phyloP scores from a whole-genome alignment of 2,797 vertebrate genomes.

The Glyptemys insculpta region DNA sequence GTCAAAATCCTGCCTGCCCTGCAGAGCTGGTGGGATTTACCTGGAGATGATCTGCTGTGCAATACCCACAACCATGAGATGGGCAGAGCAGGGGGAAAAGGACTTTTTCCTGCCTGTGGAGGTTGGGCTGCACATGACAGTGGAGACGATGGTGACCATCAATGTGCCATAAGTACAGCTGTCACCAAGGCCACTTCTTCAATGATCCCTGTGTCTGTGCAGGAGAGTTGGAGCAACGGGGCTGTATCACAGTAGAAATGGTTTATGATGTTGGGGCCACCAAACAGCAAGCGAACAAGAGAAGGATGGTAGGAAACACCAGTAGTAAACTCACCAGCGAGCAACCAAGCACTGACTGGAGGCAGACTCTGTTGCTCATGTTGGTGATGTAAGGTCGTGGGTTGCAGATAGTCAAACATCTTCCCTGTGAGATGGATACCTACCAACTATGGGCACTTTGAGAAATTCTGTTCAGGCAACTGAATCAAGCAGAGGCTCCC shows the following conservation, averaged over 20 bases:
- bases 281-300: conserved; percentile 36
- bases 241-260: conserved; percentile 55
- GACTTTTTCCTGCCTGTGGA: conserved; percentile 1
- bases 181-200: not conserved
- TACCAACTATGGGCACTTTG: too few species aligned
- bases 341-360: not conserved
- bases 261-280: conserved; percentile 30
- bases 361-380: conserved; percentile 52
- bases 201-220: conserved; percentile 18
- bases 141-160: conserved; percentile 33
- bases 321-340: conserved; percentile 39
- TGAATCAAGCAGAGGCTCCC: too few species aligned
- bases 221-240: conserved; percentile 36
- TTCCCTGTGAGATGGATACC: too few species aligned
- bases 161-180: conserved; percentile 18
- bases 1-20: conserved; percentile 19
- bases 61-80: conserved; percentile 33
- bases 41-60: conserved; percentile 58
- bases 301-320: not conserved
- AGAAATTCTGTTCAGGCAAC: too few species aligned
- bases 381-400: conserved; percentile 51
- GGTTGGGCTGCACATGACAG: conserved; percentile 34
- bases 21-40: conserved; percentile 46
- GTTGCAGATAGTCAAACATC: conserved; percentile 46
- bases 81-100: conserved; percentile 41